Base-by-base conservation (phyloP, 2,797 vertebrate genomes). In the Rachycentron canadum region DNA sequence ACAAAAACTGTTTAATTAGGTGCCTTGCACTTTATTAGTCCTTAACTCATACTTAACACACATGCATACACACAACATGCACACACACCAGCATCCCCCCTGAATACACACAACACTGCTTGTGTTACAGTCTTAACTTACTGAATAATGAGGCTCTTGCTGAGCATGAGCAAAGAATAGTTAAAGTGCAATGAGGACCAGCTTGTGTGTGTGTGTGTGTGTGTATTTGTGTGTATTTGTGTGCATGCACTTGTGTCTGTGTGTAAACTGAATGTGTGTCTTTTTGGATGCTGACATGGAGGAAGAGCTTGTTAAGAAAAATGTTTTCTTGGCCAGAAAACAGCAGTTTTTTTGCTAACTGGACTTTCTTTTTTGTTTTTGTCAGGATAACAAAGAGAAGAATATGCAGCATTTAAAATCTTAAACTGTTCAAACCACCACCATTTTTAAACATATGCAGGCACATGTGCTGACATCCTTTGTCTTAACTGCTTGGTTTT, bases 1-100 rank as follows among this genome's bases (percentile, higher is more conserved):
- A 95, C 92, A 95, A 95, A 94, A 88, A 90, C 90, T 94, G 88
- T 91, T 95, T 95, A 95, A 96, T 95, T 94, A 95, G 93, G 77
- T 86, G 90, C 92, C 89, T 89, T 90, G 85, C 88, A 86, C 86
- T 94, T 93, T 94, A 94, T 93, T 91, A 92, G 87, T 92, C 89
- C 86, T 89, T 89, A 91, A 93, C 91, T 93, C 91, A 92, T 92
- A 93, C 79, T 91, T 89, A 91, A 93, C 89, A 88, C 90, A 86
- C 77, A 77, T 43, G 34, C 83, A 74, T 11, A 78, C 56, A 67
- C 56, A 47, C 73, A 57, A 57, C 67, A 64, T 50, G 47, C 59
- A 58, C 64, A 57, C 76, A 78, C 71, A 78, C 67, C 67, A 63
- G 23, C 71, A 77, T 83, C 81, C 78, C 76, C 49, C 69, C 78